phyloP scores from a whole-genome alignment of 2,113 vertebrate species.

The Felis catus region F.catus_Fca126_mat1.0 CM031413.1:115454501-115455000 shows the following conservation, averaged over 20 bases:
- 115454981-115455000: background rate
- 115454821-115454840: background rate
- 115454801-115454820: background rate
- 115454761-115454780: background rate
- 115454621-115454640: background rate
- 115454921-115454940: background rate
- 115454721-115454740: background rate
- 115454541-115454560: background rate
- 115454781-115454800: background rate
- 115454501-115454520: slow-evolving; percentile 4
- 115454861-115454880: background rate
- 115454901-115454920: background rate
- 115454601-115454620: background rate
- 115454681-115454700: background rate
- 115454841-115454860: background rate
- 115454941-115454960: background rate
- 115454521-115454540: background rate
- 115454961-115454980: background rate
- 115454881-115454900: background rate
- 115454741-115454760: background rate
- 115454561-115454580: background rate
- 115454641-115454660: background rate
- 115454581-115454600: background rate
- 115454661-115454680: background rate
- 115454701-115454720: slow-evolving; percentile 20